These are phyloP conservation scores for Connochaetes taurinus DNA, from an alignment of 2,113 vertebrate species.

Conservation along the genomic window DNA sequence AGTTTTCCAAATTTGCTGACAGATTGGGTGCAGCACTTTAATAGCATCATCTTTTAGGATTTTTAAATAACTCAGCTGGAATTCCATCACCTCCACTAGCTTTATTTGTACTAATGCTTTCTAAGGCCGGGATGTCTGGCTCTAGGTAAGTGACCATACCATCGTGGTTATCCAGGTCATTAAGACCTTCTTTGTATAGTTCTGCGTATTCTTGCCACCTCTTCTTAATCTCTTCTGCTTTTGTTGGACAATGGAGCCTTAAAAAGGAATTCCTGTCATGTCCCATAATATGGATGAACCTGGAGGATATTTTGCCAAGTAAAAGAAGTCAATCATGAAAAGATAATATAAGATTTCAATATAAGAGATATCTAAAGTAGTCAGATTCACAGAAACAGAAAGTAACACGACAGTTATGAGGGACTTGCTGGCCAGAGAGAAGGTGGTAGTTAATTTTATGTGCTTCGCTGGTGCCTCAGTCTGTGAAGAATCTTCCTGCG, in stretches of 20 bases:
- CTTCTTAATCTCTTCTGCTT: neutral
- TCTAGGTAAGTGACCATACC: neutral
- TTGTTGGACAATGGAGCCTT: neutral
- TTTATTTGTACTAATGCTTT: neutral
- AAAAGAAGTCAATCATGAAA: neutral
- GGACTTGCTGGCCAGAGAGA: neutral
- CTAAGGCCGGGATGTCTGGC: neutral
- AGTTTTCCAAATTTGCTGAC: neutral
- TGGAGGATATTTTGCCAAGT: neutral
- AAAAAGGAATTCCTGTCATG: neutral
- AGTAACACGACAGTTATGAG: neutral
- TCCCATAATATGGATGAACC: neutral
- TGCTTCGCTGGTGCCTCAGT: neutral
- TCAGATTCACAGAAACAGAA: neutral
- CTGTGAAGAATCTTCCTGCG: neutral
- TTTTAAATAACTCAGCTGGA: neutral
- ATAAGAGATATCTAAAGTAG: neutral
- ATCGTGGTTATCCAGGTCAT: neutral
- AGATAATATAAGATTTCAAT: neutral
- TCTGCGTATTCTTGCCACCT: neutral
- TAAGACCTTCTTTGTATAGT: neutral
- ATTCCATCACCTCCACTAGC: neutral
- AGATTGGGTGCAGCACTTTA: neutral
- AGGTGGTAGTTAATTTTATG: neutral
- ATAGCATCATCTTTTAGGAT: neutral